These are phyloP conservation scores for Halcyon badia DNA, from an alignment of 2,797 vertebrate species.

Conservation along the genomic window DNA sequence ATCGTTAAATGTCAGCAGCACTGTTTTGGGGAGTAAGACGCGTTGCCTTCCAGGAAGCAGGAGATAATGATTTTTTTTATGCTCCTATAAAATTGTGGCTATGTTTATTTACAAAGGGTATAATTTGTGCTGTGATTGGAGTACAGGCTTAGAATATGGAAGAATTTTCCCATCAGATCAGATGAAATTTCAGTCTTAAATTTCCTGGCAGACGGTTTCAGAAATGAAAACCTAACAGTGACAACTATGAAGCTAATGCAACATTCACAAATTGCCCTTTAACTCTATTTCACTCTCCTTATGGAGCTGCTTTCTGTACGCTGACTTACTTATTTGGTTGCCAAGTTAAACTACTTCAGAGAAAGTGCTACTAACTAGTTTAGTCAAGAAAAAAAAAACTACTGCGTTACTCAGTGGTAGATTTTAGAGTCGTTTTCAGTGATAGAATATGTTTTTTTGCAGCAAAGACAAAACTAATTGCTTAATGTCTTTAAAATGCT, in stretches of 20 bases:
- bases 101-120: conserved; percentile 17
- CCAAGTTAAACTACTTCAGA: neutral
- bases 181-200: conserved; percentile 5
- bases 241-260: neutral
- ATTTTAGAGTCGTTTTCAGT: neutral
- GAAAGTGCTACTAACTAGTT: neutral
- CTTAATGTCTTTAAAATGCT: neutral
- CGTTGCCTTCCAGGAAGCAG: neutral
- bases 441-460: neutral
- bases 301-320: neutral
- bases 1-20: neutral
- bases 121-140: conserved; percentile 20
- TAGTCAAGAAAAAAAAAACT: neutral
- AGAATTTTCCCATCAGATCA: neutral
- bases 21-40: neutral
- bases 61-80: neutral
- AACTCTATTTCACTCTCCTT: neutral
- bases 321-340: neutral
- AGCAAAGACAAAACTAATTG: neutral
- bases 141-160: neutral
- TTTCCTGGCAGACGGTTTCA: neutral
- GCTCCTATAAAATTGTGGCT: neutral
- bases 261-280: neutral
- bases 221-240: neutral
- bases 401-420: neutral